A percentile compares a stretch with the other conserved stretches of the same genome.
Evolutionary conservation across 2,113 vertebrate genomes (phyloP).

Genomic region (Erinaceus europaeus): DNA sequence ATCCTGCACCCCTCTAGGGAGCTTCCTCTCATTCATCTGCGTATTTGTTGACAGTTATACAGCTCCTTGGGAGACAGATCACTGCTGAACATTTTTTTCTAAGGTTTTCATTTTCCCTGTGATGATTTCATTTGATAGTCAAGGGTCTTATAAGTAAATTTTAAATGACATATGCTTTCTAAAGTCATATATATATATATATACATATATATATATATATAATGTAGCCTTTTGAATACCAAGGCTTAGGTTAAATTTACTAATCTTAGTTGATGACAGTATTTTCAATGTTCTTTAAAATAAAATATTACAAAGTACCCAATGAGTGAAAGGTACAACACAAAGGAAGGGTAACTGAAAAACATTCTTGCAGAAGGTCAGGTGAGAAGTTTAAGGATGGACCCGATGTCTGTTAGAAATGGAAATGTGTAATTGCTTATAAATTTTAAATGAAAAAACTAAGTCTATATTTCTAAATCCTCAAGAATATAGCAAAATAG

Average conservation of each 20-base stretch:
- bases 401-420: background rate
- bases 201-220: too few relatives aligned
- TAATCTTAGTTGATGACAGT: too few relatives aligned
- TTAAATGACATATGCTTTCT: background rate
- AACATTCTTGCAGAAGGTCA: background rate
- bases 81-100: background rate
- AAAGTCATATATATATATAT: too few relatives aligned
- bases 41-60: background rate
- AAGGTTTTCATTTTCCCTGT: background rate
- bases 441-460: conserved; percentile 10
- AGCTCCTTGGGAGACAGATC: background rate
- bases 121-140: background rate
- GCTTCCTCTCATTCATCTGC: background rate
- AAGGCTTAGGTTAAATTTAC: too few relatives aligned
- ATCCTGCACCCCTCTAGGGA: background rate
- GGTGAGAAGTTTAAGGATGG: background rate
- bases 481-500: background rate
- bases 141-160: conserved; percentile 3
- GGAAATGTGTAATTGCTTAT: background rate
- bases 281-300: too few relatives aligned
- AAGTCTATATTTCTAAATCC: background rate
- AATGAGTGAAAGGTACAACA: background rate
- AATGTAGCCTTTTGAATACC: too few relatives aligned
- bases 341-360: background rate
- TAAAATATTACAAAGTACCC: background rate